Evolutionary conservation across 2,888 invertebrate species (phyloP).

Genomic region (Drosophila silvestris): DNA sequence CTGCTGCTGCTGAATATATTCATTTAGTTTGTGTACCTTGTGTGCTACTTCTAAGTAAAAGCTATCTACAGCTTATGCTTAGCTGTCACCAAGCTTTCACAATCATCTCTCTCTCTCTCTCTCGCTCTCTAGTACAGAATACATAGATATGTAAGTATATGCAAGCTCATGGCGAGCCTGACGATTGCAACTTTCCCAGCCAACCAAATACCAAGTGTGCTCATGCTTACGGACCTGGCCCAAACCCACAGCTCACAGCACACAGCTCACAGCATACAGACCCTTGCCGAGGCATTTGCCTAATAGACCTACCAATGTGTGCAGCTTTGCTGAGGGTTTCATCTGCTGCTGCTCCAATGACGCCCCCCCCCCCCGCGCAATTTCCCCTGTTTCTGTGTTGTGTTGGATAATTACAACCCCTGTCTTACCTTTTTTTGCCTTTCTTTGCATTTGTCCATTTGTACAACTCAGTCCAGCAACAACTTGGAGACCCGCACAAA

Average conservation of each 20-base stretch:
- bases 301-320: slow-evolving; percentile 56
- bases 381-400: slow-evolving; percentile 3
- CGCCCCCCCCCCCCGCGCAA: not conserved
- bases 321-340: slow-evolving; percentile 53
- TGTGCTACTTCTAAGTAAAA: slow-evolving; percentile 26
- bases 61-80: slow-evolving; percentile 27
- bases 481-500: slow-evolving; percentile 63
- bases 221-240: not conserved
- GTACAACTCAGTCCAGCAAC: slow-evolving; percentile 48
- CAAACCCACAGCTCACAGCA: not conserved
- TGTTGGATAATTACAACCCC: slow-evolving; percentile 61
- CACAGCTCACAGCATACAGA: not conserved
- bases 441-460: slow-evolving; percentile 30
- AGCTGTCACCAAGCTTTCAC: slow-evolving; percentile 32
- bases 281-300: slow-evolving; percentile 27
- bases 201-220: slow-evolving; percentile 27
- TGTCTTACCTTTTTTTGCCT: slow-evolving; percentile 34
- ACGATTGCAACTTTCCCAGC: slow-evolving; percentile 48
- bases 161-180: slow-evolving; percentile 49
- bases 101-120: not conserved
- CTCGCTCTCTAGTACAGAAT: not conserved
- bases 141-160: slow-evolving; percentile 27
- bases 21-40: slow-evolving; percentile 1
- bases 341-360: slow-evolving; percentile 18
- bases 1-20: slow-evolving; percentile 4